These are phyloP conservation scores for Antedon mediterranea DNA, from an alignment of 53 echinoderm and acorn worm species.

Conservation along the genomic window DNA sequence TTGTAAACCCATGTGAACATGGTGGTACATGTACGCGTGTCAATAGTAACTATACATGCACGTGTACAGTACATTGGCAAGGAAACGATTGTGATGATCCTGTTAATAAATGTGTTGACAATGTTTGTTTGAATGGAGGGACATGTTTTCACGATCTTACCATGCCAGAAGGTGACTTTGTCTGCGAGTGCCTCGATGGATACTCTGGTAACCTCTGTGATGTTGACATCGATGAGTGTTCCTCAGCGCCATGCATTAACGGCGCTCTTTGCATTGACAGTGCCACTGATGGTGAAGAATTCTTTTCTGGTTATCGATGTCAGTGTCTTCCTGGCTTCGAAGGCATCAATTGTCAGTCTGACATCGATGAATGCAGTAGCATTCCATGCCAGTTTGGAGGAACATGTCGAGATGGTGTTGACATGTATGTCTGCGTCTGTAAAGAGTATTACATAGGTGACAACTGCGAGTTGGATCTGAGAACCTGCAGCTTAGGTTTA, in stretches of 20 bases:
- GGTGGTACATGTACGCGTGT: constrained; percentile 31
- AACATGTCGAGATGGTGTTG: constrained; percentile 37
- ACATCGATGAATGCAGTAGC: constrained; percentile 72
- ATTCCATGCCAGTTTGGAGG: constrained; percentile 50
- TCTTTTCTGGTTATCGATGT: constrained; percentile 75
- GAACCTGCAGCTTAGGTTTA: constrained; percentile 48
- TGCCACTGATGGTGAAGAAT: constrained; percentile 21
- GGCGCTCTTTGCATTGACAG: constrained; percentile 53
- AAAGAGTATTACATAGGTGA: constrained; percentile 32
- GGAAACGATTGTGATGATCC: constrained; percentile 65
- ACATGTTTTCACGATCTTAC: constrained; percentile 55
- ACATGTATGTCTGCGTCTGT: constrained; percentile 55
- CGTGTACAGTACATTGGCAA: constrained; percentile 51
- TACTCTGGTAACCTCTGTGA: constrained; percentile 54
- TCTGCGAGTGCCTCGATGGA: constrained; percentile 54
- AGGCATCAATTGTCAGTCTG: constrained; percentile 48
- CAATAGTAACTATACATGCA: constrained; percentile 28
- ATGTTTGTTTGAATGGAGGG: constrained; percentile 66
- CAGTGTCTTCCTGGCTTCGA: constrained; percentile 51
- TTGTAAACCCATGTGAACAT: constrained; percentile 48
- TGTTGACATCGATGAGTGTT: constrained; percentile 60
- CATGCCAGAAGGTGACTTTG: constrained; percentile 55
- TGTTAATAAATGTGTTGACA: constrained; percentile 58
- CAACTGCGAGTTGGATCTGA: constrained; percentile 59
- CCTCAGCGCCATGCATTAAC: constrained; percentile 63